Conservation (phyloP, 2,888 invertebrate species). For the Rhodophaea formosa region DNA sequence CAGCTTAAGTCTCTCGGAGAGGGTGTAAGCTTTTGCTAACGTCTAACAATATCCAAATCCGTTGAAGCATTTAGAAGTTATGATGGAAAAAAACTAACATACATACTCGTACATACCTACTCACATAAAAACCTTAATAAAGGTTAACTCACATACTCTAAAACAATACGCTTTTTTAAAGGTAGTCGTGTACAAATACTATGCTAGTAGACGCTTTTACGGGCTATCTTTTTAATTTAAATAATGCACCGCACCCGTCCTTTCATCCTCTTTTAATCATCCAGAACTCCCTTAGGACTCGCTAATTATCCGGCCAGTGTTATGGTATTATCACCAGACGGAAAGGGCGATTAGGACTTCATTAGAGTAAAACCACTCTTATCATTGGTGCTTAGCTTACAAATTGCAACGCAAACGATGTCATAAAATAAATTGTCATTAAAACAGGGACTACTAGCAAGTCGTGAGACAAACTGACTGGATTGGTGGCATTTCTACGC, state of each 20-base stretch:
- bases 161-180: too few species aligned
- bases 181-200: too few species aligned
- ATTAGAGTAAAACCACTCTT: slow-evolving; percentile 28
- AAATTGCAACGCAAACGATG: background rate
- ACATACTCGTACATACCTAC: too few species aligned
- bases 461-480: background rate
- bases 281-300: slow-evolving; percentile 31
- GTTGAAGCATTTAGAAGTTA: too few species aligned
- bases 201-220: slow-evolving; percentile 3
- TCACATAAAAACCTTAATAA: too few species aligned
- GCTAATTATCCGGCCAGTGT: slow-evolving; percentile 35
- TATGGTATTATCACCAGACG: slow-evolving; percentile 12
- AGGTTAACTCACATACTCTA: too few species aligned
- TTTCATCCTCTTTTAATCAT: slow-evolving; percentile 41
- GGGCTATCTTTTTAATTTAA: slow-evolving; percentile 34
- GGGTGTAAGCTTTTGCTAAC: too few species aligned
- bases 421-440: background rate
- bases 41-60: too few species aligned
- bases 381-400: slow-evolving; percentile 23
- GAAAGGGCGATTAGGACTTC: slow-evolving; percentile 20
- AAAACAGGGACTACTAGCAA: background rate
- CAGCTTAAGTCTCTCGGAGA: too few species aligned
- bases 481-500: background rate
- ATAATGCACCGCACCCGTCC: slow-evolving; percentile 29
- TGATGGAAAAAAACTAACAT: too few species aligned